Evolutionary conservation across 2,888 invertebrate genomes (phyloP).

Genomic region (Macrophya annulata): DNA sequence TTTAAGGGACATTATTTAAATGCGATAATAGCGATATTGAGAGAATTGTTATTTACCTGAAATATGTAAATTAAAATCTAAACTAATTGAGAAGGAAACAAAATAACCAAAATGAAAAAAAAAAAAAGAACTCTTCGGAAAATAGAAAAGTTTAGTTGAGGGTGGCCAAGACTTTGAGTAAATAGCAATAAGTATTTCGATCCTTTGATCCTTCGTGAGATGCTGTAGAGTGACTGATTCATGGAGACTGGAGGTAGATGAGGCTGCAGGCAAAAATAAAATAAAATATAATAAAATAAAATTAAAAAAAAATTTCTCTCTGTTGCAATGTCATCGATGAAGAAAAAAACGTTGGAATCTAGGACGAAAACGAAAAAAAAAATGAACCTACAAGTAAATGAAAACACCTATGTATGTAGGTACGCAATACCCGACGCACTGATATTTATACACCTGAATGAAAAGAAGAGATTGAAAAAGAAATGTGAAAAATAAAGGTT

Average conservation of each 20-base stretch:
- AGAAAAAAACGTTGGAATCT: not conserved
- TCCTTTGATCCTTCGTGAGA: constrained; percentile 66
- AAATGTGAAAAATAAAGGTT: constrained; percentile 53
- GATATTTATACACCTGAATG: not conserved
- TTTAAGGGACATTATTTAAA: no score
- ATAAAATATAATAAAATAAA: not conserved
- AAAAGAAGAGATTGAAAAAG: constrained; percentile 26
- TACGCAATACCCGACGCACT: not conserved
- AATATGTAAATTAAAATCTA: not conserved
- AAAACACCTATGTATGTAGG: no score
- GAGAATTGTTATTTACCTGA: not conserved
- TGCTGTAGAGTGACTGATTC: not conserved
- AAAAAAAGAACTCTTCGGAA: not conserved
- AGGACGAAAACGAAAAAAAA: constrained; percentile 1
- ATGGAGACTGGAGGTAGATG: not conserved
- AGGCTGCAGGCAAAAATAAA: not conserved
- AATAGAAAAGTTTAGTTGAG: constrained; percentile 13
- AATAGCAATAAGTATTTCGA: constrained; percentile 67
- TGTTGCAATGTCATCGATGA: not conserved
- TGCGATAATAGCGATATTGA: not conserved
- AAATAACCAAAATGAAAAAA: not conserved
- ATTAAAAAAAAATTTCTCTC: not conserved
- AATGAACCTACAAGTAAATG: not conserved
- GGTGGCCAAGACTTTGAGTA: constrained; percentile 60
- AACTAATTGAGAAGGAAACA: not conserved